These are phyloP conservation scores for Ophiothrix spiculata DNA, from an alignment of 35 echinoderm and acorn worm genomes.

Conservation along the genomic window DNA sequence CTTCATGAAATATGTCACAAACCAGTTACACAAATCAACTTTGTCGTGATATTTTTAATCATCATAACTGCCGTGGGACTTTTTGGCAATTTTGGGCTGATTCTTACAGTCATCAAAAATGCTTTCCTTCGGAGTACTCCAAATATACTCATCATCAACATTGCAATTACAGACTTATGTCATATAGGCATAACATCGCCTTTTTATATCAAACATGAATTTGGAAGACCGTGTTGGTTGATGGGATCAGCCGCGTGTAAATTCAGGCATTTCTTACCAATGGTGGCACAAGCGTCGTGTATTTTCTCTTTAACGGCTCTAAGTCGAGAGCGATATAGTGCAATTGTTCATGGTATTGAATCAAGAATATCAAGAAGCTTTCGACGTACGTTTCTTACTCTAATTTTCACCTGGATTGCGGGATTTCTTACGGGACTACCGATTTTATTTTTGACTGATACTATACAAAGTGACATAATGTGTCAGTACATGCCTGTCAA, in stretches of 20 bases:
- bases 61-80: not conserved
- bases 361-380: not conserved
- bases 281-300: not conserved
- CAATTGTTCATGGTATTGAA: not conserved
- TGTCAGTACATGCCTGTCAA: not conserved
- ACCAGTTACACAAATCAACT: too few species aligned
- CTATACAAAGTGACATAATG: not conserved
- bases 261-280: not conserved
- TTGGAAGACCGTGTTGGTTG: not conserved
- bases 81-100: not conserved
- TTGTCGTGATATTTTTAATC: not conserved
- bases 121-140: not conserved
- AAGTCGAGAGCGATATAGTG: not conserved
- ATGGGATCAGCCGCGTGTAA: not conserved
- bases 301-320: not conserved
- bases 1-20: too few species aligned
- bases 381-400: not conserved
- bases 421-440: not conserved
- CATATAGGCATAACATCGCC: not conserved
- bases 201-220: conserved; percentile 4
- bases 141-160: not conserved
- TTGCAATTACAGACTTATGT: not conserved
- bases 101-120: not conserved
- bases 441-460: not conserved
- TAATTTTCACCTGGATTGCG: not conserved